Base-by-base conservation (phyloP, 1,140 invertebrate genomes). In the Apis dorsata region DNA sequence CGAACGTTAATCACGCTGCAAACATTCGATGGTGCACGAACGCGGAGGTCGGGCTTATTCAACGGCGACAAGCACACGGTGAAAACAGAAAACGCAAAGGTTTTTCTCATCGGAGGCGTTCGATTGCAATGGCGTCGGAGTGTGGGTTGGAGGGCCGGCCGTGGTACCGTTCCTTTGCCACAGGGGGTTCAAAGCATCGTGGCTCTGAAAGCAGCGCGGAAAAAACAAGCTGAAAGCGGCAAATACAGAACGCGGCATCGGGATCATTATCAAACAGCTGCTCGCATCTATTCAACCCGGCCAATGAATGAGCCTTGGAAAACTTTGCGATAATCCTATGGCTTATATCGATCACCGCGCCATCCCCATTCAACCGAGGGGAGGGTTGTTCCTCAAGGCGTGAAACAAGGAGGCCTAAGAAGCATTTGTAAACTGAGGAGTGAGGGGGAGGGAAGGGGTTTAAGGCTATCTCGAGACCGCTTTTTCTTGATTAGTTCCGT, bases 331-430 rank as follows among this genome's bases (percentile, higher is more conserved):
- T 81, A 76, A 81, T 81, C 79, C 79, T 51, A 81, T 68, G 79
- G 72, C 79, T 81, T 81, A 76, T 81, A 81, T 81, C 79, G 79
- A 76, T 81, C 76, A 81, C 63, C 72, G 44, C 12, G 19, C 9
- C 51, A 17, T 24, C 5, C 62, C 17, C 57, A 12, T 44, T 44
- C 34, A 44, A 44, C 10, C 65, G 15, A 13, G 71, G 19, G 19
- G 17, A 19, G 13, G 72, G n/a, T 59, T 66, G 62, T 75, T 75
- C 17, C 72, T 81, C 53, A 75, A 66, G 79, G 70, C 62, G 72
- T 57, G 44, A 76, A 76, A 59, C 72, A 76, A 68, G 63, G 17
- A 44, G 24, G 55, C 57, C 44, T 72, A 72, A 79, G 68, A 62
- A 71, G 78, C 68, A 79, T 71, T 79, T 79, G 68, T 72, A 62